A percentile compares a stretch with the other conserved stretches of the same genome.
These are phyloP conservation scores for Elysia crispata DNA, from an alignment of 2,888 invertebrate species.

Conservation along the genomic window DNA sequence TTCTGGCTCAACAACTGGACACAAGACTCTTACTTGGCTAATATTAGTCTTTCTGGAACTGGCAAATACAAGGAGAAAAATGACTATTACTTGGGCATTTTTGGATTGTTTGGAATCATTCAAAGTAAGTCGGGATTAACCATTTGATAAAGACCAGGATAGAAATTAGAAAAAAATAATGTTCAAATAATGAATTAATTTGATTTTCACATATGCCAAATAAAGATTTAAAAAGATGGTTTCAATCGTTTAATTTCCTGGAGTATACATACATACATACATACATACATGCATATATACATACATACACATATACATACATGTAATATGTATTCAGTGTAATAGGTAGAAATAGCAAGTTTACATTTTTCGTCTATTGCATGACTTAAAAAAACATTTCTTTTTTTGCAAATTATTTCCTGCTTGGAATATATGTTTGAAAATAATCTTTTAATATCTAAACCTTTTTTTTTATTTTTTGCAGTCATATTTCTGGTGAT, in stretches of 20 bases:
- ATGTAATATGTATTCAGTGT: too few species aligned
- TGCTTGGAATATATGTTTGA: too few species aligned
- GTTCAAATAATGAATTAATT: too few species aligned
- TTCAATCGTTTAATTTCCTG: background rate
- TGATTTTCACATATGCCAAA: too few species aligned
- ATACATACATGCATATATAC: background rate
- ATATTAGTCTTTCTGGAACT: slow-evolving; percentile 49
- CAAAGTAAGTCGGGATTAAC: slow-evolving; percentile 54
- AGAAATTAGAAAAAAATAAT: too few species aligned
- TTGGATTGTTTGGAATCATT: slow-evolving; percentile 61
- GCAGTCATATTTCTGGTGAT: slow-evolving; percentile 59
- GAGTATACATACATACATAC: slow-evolving; percentile 3
- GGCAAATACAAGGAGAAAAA: slow-evolving; percentile 55
- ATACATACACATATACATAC: background rate
- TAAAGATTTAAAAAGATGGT: too few species aligned
- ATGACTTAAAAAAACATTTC: background rate
- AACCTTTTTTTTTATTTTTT: slow-evolving; percentile 27
- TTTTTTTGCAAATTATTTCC: too few species aligned
- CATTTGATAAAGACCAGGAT: too few species aligned
- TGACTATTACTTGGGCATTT: slow-evolving; percentile 62
- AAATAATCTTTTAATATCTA: too few species aligned
- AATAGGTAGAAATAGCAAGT: too few species aligned
- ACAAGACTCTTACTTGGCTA: slow-evolving; percentile 48
- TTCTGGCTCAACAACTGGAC: slow-evolving; percentile 56
- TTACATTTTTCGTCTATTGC: background rate